Conservation (phyloP, 2,797 vertebrate species). For the Fistularia tabacaria region DNA sequence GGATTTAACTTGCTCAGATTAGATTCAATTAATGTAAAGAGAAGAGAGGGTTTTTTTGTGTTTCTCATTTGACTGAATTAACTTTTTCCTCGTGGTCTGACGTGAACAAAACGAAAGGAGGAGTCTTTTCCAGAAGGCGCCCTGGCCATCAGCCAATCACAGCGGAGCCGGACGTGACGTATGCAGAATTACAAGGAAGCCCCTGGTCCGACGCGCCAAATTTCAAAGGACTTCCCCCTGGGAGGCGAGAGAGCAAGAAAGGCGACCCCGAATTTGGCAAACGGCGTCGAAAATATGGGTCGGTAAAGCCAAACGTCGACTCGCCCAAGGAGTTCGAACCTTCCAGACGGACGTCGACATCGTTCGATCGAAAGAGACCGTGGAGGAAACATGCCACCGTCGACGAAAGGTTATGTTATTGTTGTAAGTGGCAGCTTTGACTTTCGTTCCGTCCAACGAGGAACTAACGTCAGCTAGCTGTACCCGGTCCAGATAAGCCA, state of each 20-base stretch:
- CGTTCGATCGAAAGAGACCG: no score
- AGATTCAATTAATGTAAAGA: no score
- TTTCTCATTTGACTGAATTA: no score
- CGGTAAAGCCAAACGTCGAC: no score
- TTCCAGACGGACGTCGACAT: no score
- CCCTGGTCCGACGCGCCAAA: conserved; percentile 76
- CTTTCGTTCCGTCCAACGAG: conserved; percentile 27
- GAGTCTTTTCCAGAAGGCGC: conserved; percentile 36
- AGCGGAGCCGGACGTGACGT: conserved; percentile 68
- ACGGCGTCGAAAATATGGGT: conserved; percentile 17
- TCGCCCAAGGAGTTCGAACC: no score
- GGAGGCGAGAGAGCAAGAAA: conserved; percentile 33
- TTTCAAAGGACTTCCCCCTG: conserved; percentile 87
- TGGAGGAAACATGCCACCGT: no score
- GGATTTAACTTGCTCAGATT: no score
- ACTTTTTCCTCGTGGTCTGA: background rate
- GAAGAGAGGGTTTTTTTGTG: no score
- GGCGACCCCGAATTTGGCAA: conserved; percentile 8
- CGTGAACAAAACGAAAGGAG: background rate
- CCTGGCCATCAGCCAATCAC: conserved; percentile 48
- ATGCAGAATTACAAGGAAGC: conserved; percentile 57
- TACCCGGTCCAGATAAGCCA: conserved; percentile 6
- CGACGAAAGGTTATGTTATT: background rate
- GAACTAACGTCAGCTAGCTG: conserved; percentile 40
- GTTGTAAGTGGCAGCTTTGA: conserved; percentile 45